Conservation (phyloP, 2,888 invertebrate genomes). For the Drosophila cracens region DNA sequence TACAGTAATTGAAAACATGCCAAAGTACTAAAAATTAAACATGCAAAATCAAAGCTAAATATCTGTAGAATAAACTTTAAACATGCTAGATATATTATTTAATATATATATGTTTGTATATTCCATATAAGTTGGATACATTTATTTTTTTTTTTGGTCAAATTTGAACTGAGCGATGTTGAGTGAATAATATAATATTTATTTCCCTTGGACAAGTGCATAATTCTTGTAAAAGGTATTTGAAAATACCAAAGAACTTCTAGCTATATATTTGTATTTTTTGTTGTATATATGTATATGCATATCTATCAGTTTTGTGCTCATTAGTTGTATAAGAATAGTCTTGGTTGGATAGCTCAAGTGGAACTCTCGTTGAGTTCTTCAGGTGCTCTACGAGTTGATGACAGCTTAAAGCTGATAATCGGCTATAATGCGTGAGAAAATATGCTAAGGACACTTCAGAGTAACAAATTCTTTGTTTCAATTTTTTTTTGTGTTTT, state of each 20-base stretch:
- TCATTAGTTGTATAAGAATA: slow-evolving; percentile 18
- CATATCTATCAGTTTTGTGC: slow-evolving; percentile 39
- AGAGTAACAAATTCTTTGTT: slow-evolving; percentile 54
- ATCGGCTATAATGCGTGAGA: slow-evolving; percentile 30
- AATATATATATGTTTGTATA: neutral
- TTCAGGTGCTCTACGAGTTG: slow-evolving; percentile 39
- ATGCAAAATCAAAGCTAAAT: slow-evolving; percentile 40
- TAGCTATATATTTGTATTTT: neutral
- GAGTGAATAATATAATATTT: slow-evolving; percentile 22
- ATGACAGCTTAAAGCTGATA: slow-evolving; percentile 57
- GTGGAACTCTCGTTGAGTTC: slow-evolving; percentile 3
- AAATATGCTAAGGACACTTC: slow-evolving; percentile 72
- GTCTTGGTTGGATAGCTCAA: slow-evolving; percentile 39
- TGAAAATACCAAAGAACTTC: slow-evolving; percentile 17
- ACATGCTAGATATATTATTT: slow-evolving; percentile 29
- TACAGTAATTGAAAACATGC: slow-evolving; percentile 27
- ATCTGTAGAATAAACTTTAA: slow-evolving; percentile 17
- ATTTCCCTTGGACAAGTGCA: slow-evolving; percentile 36
- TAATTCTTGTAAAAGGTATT: slow-evolving; percentile 17
- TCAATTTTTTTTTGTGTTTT: slow-evolving; percentile 17
- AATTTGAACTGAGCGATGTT: slow-evolving; percentile 40
- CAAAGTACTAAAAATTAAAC: slow-evolving; percentile 31
- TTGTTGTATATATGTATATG: slow-evolving; percentile 17
- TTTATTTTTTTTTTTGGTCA: slow-evolving; percentile 6
- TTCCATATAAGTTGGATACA: slow-evolving; percentile 7